Evolutionary conservation across 1,140 invertebrate species (phyloP).

Genomic region (Solen grandis): DNA sequence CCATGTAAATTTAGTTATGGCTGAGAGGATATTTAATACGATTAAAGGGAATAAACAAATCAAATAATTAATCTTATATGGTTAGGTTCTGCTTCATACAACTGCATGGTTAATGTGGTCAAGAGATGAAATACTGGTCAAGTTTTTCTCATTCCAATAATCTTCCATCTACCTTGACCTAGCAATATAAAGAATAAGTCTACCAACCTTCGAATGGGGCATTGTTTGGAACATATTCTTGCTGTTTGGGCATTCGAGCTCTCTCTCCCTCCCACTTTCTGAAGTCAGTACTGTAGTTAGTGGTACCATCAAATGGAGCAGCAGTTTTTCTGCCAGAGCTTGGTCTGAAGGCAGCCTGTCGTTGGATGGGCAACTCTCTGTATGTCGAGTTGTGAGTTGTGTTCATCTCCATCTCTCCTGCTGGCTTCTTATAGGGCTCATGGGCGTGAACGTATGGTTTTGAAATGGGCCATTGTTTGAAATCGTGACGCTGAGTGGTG

Average conservation of each 20-base stretch:
- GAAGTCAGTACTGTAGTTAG: conserved; percentile 80
- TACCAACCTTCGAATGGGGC: conserved; percentile 80
- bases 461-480: conserved; percentile 76
- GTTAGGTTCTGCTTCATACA: too few species aligned
- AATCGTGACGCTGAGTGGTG: conserved; percentile 80
- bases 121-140: too few species aligned
- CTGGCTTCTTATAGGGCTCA: conserved; percentile 75
- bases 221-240: conserved; percentile 75
- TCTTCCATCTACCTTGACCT: too few species aligned
- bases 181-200: too few species aligned
- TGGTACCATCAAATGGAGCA: conserved; percentile 77
- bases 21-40: too few species aligned
- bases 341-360: conserved; percentile 64
- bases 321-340: conserved; percentile 61
- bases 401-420: conserved; percentile 79
- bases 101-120: too few species aligned
- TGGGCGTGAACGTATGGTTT: conserved; percentile 72
- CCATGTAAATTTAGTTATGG: too few species aligned
- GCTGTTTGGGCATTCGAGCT: conserved; percentile 60
- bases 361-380: conserved; percentile 68
- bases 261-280: conserved; percentile 74
- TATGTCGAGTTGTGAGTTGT: conserved; percentile 78
- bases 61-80: too few species aligned
- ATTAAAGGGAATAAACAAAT: too few species aligned
- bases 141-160: too few species aligned